Evolutionary conservation across 2,888 invertebrate species (phyloP).

Genomic region (Anoncus sp.): DNA sequence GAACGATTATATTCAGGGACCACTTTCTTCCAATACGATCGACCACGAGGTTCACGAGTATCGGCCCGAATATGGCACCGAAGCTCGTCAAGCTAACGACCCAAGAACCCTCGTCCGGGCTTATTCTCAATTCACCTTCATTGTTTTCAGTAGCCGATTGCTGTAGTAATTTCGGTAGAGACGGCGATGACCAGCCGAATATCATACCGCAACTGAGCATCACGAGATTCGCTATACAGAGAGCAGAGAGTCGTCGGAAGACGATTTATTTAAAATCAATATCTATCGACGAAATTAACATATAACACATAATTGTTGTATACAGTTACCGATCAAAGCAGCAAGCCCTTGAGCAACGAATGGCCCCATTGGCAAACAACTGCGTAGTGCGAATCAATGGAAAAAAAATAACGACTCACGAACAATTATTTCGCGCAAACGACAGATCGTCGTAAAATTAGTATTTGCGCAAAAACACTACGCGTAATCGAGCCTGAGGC

Average conservation of each 20-base stretch:
- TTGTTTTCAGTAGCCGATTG: neutral
- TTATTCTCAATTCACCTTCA: constrained; percentile 38
- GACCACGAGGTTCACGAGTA: constrained; percentile 52
- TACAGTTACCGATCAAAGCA: constrained; percentile 42
- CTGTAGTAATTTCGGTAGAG: constrained; percentile 38
- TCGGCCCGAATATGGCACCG: constrained; percentile 65
- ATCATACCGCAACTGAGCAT: constrained; percentile 34
- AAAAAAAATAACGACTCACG: too few species aligned
- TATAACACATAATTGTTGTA: neutral
- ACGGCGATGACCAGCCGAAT: constrained; percentile 35
- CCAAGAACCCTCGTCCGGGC: constrained; percentile 56
- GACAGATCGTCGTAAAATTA: too few species aligned
- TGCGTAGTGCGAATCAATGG: neutral
- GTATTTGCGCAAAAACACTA: too few species aligned
- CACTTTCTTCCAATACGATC: constrained; percentile 67
- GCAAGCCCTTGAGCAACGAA: constrained; percentile 38
- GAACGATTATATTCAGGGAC: constrained; percentile 46
- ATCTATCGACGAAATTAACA: neutral
- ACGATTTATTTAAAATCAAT: too few species aligned
- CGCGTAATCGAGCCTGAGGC: too few species aligned
- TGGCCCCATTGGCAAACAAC: constrained; percentile 28
- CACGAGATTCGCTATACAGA: constrained; percentile 17
- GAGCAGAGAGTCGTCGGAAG: neutral
- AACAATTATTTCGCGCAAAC: too few species aligned
- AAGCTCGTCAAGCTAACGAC: constrained; percentile 47